Evolutionary conservation across 2,888 invertebrate genomes (phyloP).

Genomic region (Drosophila melanosoma): DNA sequence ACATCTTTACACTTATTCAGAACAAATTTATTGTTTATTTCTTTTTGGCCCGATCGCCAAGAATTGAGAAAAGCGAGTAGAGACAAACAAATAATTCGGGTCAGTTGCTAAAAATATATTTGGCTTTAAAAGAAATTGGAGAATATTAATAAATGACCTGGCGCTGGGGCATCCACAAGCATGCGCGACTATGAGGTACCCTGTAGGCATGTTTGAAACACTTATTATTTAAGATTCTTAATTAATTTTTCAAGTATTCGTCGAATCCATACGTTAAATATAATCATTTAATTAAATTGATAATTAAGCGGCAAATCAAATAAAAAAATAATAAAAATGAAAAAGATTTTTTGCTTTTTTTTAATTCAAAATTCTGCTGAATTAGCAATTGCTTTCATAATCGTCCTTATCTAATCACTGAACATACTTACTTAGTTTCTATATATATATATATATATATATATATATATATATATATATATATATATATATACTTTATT

Average conservation of each 20-base stretch:
- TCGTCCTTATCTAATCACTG: neutral
- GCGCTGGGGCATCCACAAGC: neutral
- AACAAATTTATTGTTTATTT: neutral
- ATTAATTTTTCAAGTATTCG: neutral
- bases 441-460: neutral
- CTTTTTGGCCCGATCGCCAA: neutral
- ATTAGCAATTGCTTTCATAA: neutral
- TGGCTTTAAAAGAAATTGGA: constrained; percentile 14
- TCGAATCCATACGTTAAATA: neutral
- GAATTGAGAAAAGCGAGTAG: constrained; percentile 20
- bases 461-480: neutral
- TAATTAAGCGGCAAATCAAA: neutral
- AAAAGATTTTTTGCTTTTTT: neutral
- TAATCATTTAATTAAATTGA: neutral
- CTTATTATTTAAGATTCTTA: neutral
- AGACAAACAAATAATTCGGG: constrained; percentile 44
- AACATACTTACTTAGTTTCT: neutral
- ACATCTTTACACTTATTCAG: constrained; percentile 21
- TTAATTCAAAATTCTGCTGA: neutral
- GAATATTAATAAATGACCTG: constrained; percentile 25
- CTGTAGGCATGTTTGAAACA: neutral
- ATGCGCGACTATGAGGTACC: neutral
- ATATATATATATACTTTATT: neutral
- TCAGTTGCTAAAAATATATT: constrained; percentile 60
- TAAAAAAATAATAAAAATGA: neutral